phyloP scores from a whole-genome alignment of 2,797 vertebrate species.

The Nannoperca obscura region DNA sequence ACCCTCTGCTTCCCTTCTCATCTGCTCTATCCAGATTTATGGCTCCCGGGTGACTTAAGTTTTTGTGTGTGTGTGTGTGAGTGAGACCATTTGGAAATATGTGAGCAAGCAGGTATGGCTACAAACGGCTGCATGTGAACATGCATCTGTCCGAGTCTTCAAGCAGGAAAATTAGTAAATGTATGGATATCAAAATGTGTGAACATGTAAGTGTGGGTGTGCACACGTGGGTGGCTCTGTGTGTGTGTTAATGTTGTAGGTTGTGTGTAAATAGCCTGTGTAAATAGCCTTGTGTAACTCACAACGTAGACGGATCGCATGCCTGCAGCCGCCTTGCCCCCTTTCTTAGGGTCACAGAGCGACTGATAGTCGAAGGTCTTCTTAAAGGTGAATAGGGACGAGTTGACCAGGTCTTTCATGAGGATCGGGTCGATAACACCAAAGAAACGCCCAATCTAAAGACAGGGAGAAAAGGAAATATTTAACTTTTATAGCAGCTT shows the following conservation, averaged over 20 bases:
- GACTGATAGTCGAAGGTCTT: slow-evolving; percentile 98
- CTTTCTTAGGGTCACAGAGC: slow-evolving; percentile 89
- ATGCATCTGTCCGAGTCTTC: slow-evolving; percentile 25
- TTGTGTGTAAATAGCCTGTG: slow-evolving; percentile 54
- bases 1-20: slow-evolving; percentile 70
- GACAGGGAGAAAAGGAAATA: neutral
- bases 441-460: slow-evolving; percentile 94
- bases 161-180: slow-evolving; percentile 28
- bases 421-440: slow-evolving; percentile 94
- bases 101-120: slow-evolving; percentile 32
- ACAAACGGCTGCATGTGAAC: slow-evolving; percentile 24
- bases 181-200: slow-evolving; percentile 55
- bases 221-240: slow-evolving; percentile 16
- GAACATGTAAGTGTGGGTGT: slow-evolving; percentile 43
- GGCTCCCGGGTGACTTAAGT: slow-evolving; percentile 51
- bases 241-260: slow-evolving; percentile 20
- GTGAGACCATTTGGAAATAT: slow-evolving; percentile 15
- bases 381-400: slow-evolving; percentile 91
- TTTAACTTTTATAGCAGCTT: neutral
- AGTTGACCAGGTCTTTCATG: slow-evolving; percentile 92
- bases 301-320: slow-evolving; percentile 94
- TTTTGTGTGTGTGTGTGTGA: slow-evolving; percentile 48
- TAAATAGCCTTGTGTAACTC: slow-evolving; percentile 86
- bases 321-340: slow-evolving; percentile 90
- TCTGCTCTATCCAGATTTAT: slow-evolving; percentile 72